Percentiles rank a stretch among this genome's conserved stretches.
Evolutionary conservation across 2,113 vertebrate genomes (phyloP).

Genomic region (Nibea albiflora): DNA sequence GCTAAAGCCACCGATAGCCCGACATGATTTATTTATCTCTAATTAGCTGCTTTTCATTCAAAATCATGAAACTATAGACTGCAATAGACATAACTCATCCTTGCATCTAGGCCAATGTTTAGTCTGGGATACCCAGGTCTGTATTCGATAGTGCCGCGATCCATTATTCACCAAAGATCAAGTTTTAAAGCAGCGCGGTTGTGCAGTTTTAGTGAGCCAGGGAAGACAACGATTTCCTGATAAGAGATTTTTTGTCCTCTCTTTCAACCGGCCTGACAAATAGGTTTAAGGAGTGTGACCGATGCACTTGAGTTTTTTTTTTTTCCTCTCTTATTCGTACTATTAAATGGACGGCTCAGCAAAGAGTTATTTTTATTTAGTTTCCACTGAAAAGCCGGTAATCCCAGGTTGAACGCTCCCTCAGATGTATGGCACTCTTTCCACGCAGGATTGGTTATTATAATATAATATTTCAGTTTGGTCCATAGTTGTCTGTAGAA

Average conservation of each 20-base stretch:
- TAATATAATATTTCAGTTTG: not conserved
- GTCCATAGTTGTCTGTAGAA: not conserved
- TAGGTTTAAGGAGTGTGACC: not conserved
- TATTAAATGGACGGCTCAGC: too few species aligned
- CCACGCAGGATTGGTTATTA: not conserved
- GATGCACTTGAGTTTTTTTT: not conserved
- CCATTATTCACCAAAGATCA: conserved; percentile 82
- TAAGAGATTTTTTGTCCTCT: conserved; percentile 15
- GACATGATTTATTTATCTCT: conserved; percentile 87
- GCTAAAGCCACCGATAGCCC: conserved; percentile 79
- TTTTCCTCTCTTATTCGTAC: not conserved
- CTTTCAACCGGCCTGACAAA: conserved; percentile 2
- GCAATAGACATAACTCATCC: conserved; percentile 78
- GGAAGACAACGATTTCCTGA: conserved; percentile 7
- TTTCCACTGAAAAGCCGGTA: not conserved
- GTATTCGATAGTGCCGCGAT: conserved; percentile 75
- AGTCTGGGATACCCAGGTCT: conserved; percentile 66
- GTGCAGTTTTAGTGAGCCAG: conserved; percentile 36
- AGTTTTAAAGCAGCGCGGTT: conserved; percentile 59
- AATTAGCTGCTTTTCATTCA: conserved; percentile 85
- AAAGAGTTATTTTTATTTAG: not conserved
- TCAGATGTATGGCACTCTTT: not conserved
- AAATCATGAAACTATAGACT: conserved; percentile 80
- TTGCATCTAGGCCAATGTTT: conserved; percentile 66
- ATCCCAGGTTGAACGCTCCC: not conserved